phyloP scores from a whole-genome alignment of 2,888 invertebrate genomes.

The Pteria penguin region DNA sequence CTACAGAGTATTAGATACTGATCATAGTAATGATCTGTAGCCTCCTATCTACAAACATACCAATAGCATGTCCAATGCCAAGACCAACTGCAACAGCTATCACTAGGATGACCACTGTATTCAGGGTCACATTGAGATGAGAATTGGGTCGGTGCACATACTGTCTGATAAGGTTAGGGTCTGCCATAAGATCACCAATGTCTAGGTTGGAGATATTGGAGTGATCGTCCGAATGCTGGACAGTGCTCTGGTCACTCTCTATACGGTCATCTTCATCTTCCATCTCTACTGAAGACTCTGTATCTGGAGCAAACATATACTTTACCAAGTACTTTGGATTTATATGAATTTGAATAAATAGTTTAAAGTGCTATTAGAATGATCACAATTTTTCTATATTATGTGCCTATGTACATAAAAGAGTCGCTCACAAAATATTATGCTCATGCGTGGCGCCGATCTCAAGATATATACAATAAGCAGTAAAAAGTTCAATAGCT shows the following conservation, averaged over 20 bases:
- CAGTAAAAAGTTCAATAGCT: no score
- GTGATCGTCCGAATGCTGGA: conserved; percentile 6
- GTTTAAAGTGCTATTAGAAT: no score
- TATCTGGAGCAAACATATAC: conserved; percentile 21
- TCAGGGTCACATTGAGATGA: conserved; percentile 17
- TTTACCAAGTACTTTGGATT: no score
- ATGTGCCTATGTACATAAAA: no score
- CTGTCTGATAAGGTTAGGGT: conserved; percentile 19
- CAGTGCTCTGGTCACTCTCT: conserved; percentile 23
- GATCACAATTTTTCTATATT: no score
- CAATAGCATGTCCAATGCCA: conserved; percentile 26
- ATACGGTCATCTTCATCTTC: conserved; percentile 25
- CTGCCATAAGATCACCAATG: conserved; percentile 24
- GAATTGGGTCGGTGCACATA: conserved; percentile 18
- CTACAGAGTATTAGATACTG: no score
- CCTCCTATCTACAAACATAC: no score
- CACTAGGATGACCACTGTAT: conserved; percentile 16
- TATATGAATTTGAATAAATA: no score
- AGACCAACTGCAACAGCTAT: conserved; percentile 18
- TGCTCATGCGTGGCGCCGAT: no score
- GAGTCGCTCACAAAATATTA: no score
- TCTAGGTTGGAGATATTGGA: conserved; percentile 23
- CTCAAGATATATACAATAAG: no score
- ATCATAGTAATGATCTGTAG: no score
- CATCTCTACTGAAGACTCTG: conserved; percentile 24